Evolutionary conservation across 2,797 vertebrate species (phyloP), one percentile per base, ranked within the genome.

Genomic region (Martes flavigula): DNA sequence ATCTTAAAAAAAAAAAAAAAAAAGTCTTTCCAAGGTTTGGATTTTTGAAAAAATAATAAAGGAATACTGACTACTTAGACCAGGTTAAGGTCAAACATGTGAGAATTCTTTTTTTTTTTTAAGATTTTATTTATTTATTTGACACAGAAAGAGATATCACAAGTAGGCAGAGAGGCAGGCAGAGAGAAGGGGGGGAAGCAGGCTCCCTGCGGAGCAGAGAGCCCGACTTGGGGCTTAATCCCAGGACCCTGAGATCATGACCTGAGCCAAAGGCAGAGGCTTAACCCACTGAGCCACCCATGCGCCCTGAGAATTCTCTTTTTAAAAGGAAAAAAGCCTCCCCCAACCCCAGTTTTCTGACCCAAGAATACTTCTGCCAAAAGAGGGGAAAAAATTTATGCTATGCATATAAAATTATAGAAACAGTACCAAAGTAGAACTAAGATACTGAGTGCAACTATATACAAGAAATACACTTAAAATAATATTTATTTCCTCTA

Each of bases 401-500:
- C 58, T 77, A 60, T 60, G 46, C 9, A 78, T 60, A 88, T 70
- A 85, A 92, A 85, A 66, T 60, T 51, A 90, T 10, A 94, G 27
- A 95, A 93, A 62, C 3, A 62, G 25, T 68, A 83, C 0, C 82
- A 94, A 46, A 86, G 35, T 23, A 77, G 11, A 35, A 17, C 27
- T 92, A 92, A 95, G 30, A 54, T 77, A 79, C 56, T 43, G 87
- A 96, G 3, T 81, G 6, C 43, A 93, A 93, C 40, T 68, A 93
- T 38, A 79, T 27, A 48, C 14, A 70, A 68, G 25, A 87, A 88
- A 93, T 88, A 77, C 48, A 72, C 70, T 90, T 70, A 73, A 95
- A 84, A 79, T n/a, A 84, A 7, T 54, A 93, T 51, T 96, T 93
- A 35, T 88, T 85, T 60, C 27, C 82, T 73, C 40, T 17, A 66